Conservation (phyloP, 2,113 vertebrate species). For the Ginglymostoma cirratum region DNA sequence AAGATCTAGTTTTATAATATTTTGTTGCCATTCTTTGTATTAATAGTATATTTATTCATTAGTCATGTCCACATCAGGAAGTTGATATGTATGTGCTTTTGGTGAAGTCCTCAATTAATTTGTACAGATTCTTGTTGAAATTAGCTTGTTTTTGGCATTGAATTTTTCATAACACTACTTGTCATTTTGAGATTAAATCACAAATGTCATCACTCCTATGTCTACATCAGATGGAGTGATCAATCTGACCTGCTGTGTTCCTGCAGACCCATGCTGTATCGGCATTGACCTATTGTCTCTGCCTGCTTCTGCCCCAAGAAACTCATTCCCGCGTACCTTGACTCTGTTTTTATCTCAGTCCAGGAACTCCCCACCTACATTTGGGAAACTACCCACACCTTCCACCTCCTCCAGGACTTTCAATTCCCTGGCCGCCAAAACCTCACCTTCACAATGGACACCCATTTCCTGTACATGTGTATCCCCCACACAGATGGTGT, state of each 20-base stretch:
- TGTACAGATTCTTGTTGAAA: neutral
- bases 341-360: no score
- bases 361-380: no score
- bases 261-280: no score
- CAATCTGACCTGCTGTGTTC: neutral
- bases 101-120: neutral
- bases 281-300: no score
- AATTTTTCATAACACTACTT: neutral
- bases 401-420: no score
- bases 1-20: neutral
- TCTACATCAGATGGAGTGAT: neutral
- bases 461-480: no score
- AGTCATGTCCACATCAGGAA: neutral
- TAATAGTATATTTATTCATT: neutral
- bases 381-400: no score
- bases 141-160: neutral
- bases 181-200: neutral
- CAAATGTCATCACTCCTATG: neutral
- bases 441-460: no score
- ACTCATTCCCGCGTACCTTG: no score
- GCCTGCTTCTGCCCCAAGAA: no score
- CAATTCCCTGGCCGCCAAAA: no score
- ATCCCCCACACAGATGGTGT: no score
- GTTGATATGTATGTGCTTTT: neutral
- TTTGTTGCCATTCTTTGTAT: neutral